Base-by-base conservation (phyloP, 2,113 vertebrate species). In the Prunella fulvescens region DNA sequence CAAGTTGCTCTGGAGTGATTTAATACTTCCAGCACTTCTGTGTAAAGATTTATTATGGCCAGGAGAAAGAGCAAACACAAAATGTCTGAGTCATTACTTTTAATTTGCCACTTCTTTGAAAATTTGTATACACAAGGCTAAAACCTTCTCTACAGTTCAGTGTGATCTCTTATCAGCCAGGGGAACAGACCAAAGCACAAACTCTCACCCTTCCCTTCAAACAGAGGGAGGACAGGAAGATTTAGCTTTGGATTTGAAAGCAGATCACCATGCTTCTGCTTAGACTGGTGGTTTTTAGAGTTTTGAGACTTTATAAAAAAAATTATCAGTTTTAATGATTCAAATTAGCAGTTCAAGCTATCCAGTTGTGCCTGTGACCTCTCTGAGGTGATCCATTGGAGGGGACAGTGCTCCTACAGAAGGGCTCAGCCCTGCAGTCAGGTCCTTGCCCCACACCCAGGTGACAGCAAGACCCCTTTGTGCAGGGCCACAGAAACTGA, bases 1-100 rank as follows among this genome's bases (percentile, higher is more conserved):
- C 93, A 71, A 83, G 45, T 12, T 51, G 40, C 74, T 83, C 82
- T 50, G 37, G 11, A 77, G 82, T 82, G 90, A 95, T 92, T 95
- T 93, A 95, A 74, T 67, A 53, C 80, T 78, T 86, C 53, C 6
- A 19, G 64, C 76, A 88, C 67, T 11, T 83, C 31, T 5, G n/a
- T 37, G 92, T 40, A 33, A 91, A 92, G 93, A 97, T 96, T 93
- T 95, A 94, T 94, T 66, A 35, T 16, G 48, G 79, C 44, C 85
- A 67, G 56, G 67, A n/a, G 85, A 88, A 91, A 67, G 90, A 78
- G 76, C 76, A 93, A 94, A 86, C 93, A 83, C 0, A 6, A 87
- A 84, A 57, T 83, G 64, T 64, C 48, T 17, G 45, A 84, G 85
- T 90, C 69, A 78, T 88, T 95, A 74, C 81, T 91, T 95, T 76